Percentiles rank a stretch among this genome's conserved stretches.
These are phyloP conservation scores for Spatula versicolor DNA, from an alignment of 2,797 vertebrate genomes.

Conservation along the genomic window DNA sequence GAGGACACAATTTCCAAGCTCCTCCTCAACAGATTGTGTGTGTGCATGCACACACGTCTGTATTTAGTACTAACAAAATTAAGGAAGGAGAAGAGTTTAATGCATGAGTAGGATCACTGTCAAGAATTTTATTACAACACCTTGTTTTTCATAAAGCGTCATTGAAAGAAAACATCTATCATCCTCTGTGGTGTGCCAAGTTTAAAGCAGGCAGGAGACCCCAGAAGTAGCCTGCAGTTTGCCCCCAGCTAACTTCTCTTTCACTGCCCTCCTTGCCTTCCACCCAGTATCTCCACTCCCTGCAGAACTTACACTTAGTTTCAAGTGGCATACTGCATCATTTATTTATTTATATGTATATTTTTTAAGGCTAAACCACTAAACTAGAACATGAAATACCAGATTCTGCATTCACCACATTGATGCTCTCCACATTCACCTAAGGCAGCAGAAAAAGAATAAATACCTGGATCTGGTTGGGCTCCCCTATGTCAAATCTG, in stretches of 20 bases:
- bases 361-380: background rate
- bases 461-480: background rate
- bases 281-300: background rate
- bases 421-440: background rate
- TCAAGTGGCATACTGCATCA: background rate
- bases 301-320: background rate
- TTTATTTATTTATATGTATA: too few species aligned
- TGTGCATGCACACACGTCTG: too few species aligned
- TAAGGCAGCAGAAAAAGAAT: background rate
- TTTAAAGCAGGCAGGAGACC: background rate
- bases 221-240: background rate
- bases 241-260: background rate
- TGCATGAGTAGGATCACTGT: background rate
- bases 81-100: background rate
- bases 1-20: constrained; percentile 12
- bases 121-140: background rate
- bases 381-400: background rate
- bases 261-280: background rate
- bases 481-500: background rate
- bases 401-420: background rate
- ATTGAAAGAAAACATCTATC: background rate
- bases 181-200: background rate
- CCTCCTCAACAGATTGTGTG: background rate
- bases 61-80: background rate
- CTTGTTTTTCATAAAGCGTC: background rate